Conservation (phyloP, 2,113 vertebrate genomes). For the Microcebus ravelobensis region DNA sequence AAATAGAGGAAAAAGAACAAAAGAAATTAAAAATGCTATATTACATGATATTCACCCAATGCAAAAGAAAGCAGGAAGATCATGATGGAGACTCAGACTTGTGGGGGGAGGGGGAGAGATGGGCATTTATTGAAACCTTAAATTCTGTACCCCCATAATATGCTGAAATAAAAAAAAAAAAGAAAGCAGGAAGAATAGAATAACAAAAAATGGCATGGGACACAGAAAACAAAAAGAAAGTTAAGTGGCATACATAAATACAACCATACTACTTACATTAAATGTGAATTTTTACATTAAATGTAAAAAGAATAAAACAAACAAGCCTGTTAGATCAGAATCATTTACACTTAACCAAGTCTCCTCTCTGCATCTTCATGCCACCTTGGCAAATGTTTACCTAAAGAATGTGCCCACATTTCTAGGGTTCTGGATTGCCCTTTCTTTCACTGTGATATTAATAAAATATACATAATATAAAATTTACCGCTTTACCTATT, state of each 20-base stretch:
- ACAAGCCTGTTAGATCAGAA: neutral
- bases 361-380: neutral
- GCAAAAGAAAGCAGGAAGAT: neutral
- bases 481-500: neutral
- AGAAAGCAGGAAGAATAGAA: neutral
- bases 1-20: neutral
- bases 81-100: too few species aligned
- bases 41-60: neutral
- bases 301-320: neutral
- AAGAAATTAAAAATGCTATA: neutral
- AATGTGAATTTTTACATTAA: neutral
- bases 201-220: neutral
- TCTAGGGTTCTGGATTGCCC: neutral
- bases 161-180: too few species aligned
- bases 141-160: too few species aligned
- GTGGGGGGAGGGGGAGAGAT: too few species aligned
- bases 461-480: neutral
- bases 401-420: neutral
- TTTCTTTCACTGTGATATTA: neutral
- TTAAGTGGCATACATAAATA: neutral
- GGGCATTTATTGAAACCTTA: too few species aligned
- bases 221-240: neutral
- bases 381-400: neutral
- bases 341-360: neutral
- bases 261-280: neutral